Evolutionary conservation across 2,797 vertebrate species (phyloP).

Genomic region (Acanthornis magna): DNA sequence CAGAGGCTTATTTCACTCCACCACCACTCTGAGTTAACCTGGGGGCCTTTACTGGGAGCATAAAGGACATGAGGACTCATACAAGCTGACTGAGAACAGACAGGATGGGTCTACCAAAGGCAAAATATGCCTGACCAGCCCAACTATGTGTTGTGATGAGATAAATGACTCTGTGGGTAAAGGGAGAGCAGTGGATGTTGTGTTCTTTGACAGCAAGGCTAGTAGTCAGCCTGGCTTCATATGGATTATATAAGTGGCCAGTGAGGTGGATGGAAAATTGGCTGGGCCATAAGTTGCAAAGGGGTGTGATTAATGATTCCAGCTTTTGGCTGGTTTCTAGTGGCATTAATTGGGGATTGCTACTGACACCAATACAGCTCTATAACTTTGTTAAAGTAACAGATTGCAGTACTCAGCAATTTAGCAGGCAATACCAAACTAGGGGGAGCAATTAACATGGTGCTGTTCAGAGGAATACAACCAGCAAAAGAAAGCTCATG

Average conservation of each 20-base stretch:
- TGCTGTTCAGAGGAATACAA: background rate
- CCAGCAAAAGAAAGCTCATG: background rate
- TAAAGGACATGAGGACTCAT: background rate
- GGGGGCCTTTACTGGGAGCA: background rate
- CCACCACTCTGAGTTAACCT: background rate
- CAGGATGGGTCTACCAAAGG: background rate
- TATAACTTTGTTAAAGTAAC: background rate
- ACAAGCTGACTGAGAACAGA: background rate
- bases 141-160: background rate
- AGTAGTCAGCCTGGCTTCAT: background rate
- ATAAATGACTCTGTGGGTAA: background rate
- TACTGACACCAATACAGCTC: background rate
- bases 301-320: background rate
- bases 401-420: background rate
- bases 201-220: background rate
- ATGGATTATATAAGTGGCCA: background rate
- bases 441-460: background rate
- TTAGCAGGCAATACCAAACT: background rate
- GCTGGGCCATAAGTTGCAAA: background rate
- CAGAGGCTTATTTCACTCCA: too few species aligned
- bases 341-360: background rate
- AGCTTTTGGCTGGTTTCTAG: background rate
- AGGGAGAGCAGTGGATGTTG: background rate
- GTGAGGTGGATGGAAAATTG: background rate
- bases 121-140: background rate